phyloP scores from a whole-genome alignment of 2,888 invertebrate species.

The Caenorhabditis sp. region DNA sequence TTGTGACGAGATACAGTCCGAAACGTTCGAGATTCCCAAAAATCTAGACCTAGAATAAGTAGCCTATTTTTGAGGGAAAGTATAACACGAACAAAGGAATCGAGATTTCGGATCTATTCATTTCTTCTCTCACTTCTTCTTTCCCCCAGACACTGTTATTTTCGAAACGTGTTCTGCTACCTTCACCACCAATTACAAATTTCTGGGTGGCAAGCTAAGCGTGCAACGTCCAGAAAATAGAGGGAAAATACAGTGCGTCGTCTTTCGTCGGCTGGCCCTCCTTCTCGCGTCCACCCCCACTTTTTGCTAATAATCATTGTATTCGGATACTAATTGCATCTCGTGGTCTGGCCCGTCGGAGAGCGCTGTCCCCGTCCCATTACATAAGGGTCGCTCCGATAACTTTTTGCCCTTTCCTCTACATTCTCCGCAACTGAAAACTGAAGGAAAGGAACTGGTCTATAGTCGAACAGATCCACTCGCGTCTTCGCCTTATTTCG shows the following conservation, averaged over 20 bases:
- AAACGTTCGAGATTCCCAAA: no score
- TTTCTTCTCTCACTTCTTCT: neutral
- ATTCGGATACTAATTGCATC: conserved; percentile 56
- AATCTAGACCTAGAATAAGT: no score
- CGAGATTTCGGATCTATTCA: conserved; percentile 28
- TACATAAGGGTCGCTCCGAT: conserved; percentile 35
- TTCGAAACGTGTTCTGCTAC: conserved; percentile 6
- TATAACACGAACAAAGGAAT: conserved; percentile 13
- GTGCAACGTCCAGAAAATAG: no score
- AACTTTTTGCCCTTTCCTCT: conserved; percentile 32
- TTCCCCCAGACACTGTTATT: conserved; percentile 11
- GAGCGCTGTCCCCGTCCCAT: conserved; percentile 24
- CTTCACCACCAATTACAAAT: conserved; percentile 3
- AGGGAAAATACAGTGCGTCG: no score
- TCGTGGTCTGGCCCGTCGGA: conserved; percentile 12
- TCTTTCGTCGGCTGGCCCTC: neutral
- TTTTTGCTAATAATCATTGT: conserved; percentile 53
- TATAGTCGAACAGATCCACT: conserved; percentile 1
- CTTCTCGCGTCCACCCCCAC: conserved; percentile 7
- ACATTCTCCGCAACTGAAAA: conserved; percentile 6
- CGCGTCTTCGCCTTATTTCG: conserved; percentile 11
- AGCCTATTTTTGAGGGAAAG: neutral
- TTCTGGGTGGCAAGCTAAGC: conserved; percentile 3
- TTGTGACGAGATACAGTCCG: no score
- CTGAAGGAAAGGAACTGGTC: no score